Conservation (phyloP, 2,888 invertebrate species). For the Caenorhabditis virilis region DNA sequence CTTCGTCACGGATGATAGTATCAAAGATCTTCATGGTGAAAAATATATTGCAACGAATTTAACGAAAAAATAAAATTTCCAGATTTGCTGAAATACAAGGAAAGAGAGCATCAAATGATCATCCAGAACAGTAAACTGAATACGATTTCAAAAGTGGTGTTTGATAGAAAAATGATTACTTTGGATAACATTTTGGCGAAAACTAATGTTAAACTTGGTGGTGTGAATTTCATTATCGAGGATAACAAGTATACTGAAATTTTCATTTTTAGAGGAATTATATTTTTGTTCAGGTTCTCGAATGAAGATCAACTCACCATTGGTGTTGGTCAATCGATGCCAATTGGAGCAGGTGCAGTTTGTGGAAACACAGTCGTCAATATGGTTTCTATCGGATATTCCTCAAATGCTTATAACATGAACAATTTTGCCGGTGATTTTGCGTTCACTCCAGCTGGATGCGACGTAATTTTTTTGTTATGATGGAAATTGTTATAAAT, state of each 20-base stretch:
- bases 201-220: conserved; percentile 57
- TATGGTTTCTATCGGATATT: conserved; percentile 15
- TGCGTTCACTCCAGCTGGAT: conserved; percentile 5
- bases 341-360: neutral
- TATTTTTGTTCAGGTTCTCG: too few species aligned
- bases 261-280: too few species aligned
- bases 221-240: conserved; percentile 48
- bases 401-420: conserved; percentile 37
- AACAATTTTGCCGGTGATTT: conserved; percentile 54
- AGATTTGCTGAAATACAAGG: conserved; percentile 6
- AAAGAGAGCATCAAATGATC: conserved; percentile 9
- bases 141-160: conserved; percentile 11
- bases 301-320: conserved; percentile 25
- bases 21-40: conserved; percentile 26
- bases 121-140: conserved; percentile 24
- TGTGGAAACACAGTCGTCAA: neutral
- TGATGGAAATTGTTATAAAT: too few species aligned
- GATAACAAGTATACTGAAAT: too few species aligned
- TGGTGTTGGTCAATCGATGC: conserved; percentile 16
- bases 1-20: conserved; percentile 23
- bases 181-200: conserved; percentile 59
- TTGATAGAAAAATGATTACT: conserved; percentile 32
- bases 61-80: too few species aligned
- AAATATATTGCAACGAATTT: too few species aligned
- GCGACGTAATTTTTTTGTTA: too few species aligned